Evolutionary conservation across 2,113 vertebrate species (phyloP).

Genomic region (Lophochroa leadbeateri): DNA sequence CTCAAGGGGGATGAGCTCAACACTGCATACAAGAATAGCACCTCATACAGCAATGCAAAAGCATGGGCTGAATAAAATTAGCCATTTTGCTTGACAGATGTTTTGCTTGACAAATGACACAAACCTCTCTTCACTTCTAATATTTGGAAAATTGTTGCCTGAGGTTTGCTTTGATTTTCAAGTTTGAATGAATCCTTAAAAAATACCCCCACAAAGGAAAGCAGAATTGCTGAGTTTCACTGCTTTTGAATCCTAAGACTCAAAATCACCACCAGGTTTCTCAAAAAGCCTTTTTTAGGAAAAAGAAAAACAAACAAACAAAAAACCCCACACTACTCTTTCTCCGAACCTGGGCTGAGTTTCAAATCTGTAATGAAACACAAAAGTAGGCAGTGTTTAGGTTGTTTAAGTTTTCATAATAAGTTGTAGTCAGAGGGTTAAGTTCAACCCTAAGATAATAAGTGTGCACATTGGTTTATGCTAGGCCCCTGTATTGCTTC

Average conservation of each 20-base stretch:
- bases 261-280: neutral
- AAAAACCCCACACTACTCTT: neutral
- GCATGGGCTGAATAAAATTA: neutral
- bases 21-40: rapidly evolving
- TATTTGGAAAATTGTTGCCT: neutral
- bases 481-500: neutral
- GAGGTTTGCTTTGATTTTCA: neutral
- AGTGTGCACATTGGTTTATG: rapidly evolving
- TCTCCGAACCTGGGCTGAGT: neutral
- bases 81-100: neutral
- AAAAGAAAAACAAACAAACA: no score
- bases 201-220: neutral
- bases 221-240: neutral
- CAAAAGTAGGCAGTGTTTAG: neutral
- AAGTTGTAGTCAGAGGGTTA: neutral
- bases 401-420: neutral
- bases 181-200: neutral
- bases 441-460: neutral
- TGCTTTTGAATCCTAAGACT: neutral
- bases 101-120: neutral
- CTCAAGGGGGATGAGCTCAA: neutral
- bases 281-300: neutral
- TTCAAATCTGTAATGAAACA: neutral
- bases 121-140: neutral
- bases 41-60: neutral